phyloP scores from a whole-genome alignment of 1,140 invertebrate species.

The Pygmarrhopalites habei region DNA sequence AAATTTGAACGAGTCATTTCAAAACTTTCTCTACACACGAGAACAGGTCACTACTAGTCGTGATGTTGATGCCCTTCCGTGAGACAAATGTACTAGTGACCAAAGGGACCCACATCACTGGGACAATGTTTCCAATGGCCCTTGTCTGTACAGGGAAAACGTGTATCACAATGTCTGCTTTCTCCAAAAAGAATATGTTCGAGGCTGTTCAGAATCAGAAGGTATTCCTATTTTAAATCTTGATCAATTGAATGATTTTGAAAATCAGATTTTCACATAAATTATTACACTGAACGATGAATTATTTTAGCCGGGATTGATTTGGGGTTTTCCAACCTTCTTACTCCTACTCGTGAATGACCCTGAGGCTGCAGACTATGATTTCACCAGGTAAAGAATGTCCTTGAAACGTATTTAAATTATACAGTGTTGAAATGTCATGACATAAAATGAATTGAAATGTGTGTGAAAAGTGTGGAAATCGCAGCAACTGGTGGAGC shows the following conservation, averaged over 20 bases:
- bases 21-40: too few relatives aligned
- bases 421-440: too few relatives aligned
- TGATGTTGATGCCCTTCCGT: too few relatives aligned
- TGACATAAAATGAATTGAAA: too few relatives aligned
- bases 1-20: too few relatives aligned
- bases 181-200: conserved; percentile 27
- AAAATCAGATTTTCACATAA: too few relatives aligned
- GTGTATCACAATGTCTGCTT: conserved; percentile 13
- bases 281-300: too few relatives aligned
- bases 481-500: conserved; percentile 22
- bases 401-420: too few relatives aligned
- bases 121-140: conserved; percentile 18
- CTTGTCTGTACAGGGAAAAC: conserved; percentile 14
- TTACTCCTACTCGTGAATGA: conserved; percentile 12
- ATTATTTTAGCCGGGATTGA: conserved; percentile 17
- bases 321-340: conserved; percentile 23
- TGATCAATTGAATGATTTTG: too few relatives aligned
- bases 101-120: conserved; percentile 33
- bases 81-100: conserved; percentile 28
- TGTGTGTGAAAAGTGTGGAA: too few relatives aligned
- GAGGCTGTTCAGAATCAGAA: conserved; percentile 29
- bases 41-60: too few relatives aligned
- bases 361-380: conserved; percentile 28
- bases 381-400: conserved; percentile 22
- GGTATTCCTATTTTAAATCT: neutral